Evolutionary conservation across 2,888 invertebrate species (phyloP).

Genomic region (Macroteleia sp.): DNA sequence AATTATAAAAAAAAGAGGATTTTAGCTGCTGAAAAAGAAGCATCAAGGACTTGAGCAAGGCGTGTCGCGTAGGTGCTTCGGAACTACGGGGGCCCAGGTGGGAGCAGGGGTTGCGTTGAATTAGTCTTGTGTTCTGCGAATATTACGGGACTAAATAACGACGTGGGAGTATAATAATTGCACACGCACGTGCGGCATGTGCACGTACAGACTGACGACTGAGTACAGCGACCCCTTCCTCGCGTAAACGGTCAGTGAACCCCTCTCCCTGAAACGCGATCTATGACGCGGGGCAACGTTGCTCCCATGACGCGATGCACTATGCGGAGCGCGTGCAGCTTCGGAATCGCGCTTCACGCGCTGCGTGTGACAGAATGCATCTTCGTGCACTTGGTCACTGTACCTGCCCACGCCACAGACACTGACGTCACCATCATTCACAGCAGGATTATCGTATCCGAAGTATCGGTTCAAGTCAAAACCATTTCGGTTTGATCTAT

Average conservation of each 20-base stretch:
- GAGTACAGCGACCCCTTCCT: conserved; percentile 82
- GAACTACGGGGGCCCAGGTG: conserved; percentile 38
- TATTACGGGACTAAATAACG: conserved; percentile 83
- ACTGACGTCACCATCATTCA: conserved; percentile 52
- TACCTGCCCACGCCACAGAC: conserved; percentile 36
- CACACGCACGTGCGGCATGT: conserved; percentile 70
- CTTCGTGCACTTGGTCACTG: conserved; percentile 57
- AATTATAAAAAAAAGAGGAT: no score
- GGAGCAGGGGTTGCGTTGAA: conserved; percentile 64
- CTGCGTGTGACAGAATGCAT: conserved; percentile 48
- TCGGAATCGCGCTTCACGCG: conserved; percentile 42
- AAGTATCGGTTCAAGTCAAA: no score
- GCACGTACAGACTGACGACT: conserved; percentile 68
- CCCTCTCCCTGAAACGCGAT: conserved; percentile 67
- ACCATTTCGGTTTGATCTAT: no score
- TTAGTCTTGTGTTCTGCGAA: conserved; percentile 78
- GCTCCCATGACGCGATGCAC: conserved; percentile 52
- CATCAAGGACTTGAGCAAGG: no score
- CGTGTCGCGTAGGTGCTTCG: conserved; percentile 40
- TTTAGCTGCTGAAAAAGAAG: no score
- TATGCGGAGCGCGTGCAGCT: conserved; percentile 62
- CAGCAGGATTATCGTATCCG: no score
- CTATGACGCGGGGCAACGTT: conserved; percentile 40
- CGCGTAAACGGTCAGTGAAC: conserved; percentile 81
- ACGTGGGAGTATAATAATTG: conserved; percentile 82